Conservation (phyloP, 2,797 vertebrate genomes). For the Apogon talboti region DNA sequence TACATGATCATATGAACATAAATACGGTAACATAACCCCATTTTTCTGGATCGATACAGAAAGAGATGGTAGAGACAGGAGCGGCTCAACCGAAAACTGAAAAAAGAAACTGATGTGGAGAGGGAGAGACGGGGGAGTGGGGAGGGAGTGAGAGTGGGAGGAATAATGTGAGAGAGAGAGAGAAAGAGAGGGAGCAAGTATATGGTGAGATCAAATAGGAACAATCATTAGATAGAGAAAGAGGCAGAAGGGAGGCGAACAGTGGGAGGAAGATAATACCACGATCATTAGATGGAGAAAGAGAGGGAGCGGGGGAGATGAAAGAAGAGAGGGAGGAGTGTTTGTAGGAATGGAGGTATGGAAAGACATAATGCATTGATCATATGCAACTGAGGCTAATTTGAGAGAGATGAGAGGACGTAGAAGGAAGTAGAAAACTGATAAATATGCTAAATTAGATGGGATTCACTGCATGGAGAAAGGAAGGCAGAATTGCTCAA, state of each 20-base stretch:
- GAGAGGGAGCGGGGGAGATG: neutral
- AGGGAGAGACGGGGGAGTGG: slow-evolving; percentile 22
- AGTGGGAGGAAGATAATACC: slow-evolving; percentile 55
- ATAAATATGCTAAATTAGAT: slow-evolving; percentile 19
- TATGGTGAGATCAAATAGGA: slow-evolving; percentile 60
- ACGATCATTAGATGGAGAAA: slow-evolving; percentile 49
- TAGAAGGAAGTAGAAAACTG: neutral
- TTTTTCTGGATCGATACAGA: slow-evolving; percentile 36
- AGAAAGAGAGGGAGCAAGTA: slow-evolving; percentile 26
- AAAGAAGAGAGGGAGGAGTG: neutral
- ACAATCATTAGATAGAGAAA: slow-evolving; percentile 59
- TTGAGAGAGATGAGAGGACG: neutral
- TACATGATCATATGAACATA: slow-evolving; percentile 33
- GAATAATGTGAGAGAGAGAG: slow-evolving; percentile 42
- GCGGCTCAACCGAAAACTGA: neutral
- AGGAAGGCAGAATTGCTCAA: slow-evolving; percentile 7
- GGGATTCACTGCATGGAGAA: slow-evolving; percentile 23
- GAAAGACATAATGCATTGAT: slow-evolving; percentile 29
- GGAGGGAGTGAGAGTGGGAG: slow-evolving; percentile 57
- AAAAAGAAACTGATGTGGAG: slow-evolving; percentile 18
- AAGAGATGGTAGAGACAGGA: slow-evolving; percentile 7
- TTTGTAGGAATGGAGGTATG: slow-evolving; percentile 24
- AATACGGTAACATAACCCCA: slow-evolving; percentile 20
- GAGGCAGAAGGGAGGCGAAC: slow-evolving; percentile 39
- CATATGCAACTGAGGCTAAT: slow-evolving; percentile 19